Evolutionary conservation across 2,888 invertebrate species (phyloP), one percentile per base, ranked within the genome.

Genomic region (Thera britannica): DNA sequence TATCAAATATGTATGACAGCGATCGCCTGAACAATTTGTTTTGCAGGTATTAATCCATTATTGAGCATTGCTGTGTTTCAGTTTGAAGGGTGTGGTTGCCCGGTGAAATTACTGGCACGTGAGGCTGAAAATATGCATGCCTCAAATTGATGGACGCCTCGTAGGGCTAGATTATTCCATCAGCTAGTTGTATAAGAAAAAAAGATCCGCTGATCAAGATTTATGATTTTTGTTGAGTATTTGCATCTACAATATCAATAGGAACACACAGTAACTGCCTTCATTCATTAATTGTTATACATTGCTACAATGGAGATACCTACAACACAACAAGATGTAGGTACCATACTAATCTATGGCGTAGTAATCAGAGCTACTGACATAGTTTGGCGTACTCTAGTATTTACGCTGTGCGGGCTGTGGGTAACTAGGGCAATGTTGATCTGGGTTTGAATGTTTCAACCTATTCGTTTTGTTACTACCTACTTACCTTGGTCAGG

Each of bases 381-480:
- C 57, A 64, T 23, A 59, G 67, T 67, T 67, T 46, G 38, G 36
- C 55, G 4, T 5, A 48, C 34, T 34, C 9, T 3, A 34, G 51
- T 52, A n/a, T 51, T 61, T 57, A 46, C 54, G 35, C 2, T 52
- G 52, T 58, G 64, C 62, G 49, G 52, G 51, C 55, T 38, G 62
- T 68, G 48, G 58, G 48, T 58, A 68, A 55, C 58, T 68, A 62
- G 68, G 68, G 2, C 68, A 61, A 9, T 38, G 52, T 58, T 55
- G 41, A 61, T 65, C 64, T 65, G 64, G 48, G 62, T 51, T 58
- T 51, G 67, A 62, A 67, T 58, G 67, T 34, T 60, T 54, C 57
- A 55, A 67, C 60, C 59, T 41, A 54, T 46, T 46, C 44, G 9
- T 46, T 46, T 2, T 9, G 44, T 46, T 46, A 9, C 52, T 52